Evolutionary conservation across 2,888 invertebrate genomes (phyloP).

Genomic region (Formica aserva): DNA sequence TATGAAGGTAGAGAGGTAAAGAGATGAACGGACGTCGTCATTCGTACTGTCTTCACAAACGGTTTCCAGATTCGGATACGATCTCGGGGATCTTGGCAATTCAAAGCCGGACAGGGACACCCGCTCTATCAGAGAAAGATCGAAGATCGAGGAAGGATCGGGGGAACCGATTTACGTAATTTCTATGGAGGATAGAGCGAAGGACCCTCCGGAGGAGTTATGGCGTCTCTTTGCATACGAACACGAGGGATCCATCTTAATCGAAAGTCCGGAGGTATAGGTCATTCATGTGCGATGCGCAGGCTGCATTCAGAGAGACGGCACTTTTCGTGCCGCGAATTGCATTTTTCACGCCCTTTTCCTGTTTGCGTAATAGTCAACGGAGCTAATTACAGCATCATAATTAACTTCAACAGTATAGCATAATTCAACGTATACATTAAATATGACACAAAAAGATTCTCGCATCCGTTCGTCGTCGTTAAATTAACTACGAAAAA

Average conservation of each 20-base stretch:
- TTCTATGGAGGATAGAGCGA: slow-evolving; percentile 66
- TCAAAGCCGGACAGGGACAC: slow-evolving; percentile 30
- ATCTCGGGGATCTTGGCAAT: slow-evolving; percentile 66
- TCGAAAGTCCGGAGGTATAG: slow-evolving; percentile 57
- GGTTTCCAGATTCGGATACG: slow-evolving; percentile 67
- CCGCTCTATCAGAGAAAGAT: slow-evolving; percentile 64
- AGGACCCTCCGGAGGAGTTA: slow-evolving; percentile 59
- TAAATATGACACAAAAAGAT: not conserved
- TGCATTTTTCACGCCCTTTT: slow-evolving; percentile 42
- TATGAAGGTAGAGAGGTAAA: not conserved
- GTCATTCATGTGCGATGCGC: slow-evolving; percentile 23
- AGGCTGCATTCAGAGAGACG: slow-evolving; percentile 38
- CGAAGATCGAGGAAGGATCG: slow-evolving; percentile 54
- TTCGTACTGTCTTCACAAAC: slow-evolving; percentile 55
- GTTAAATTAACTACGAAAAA: not conserved
- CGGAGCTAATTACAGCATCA: slow-evolving; percentile 13
- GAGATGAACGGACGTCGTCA: slow-evolving; percentile 49
- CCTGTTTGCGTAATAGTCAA: not conserved
- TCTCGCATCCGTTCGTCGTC: not conserved
- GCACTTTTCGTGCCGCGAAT: slow-evolving; percentile 24
- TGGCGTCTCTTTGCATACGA: slow-evolving; percentile 71
- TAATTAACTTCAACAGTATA: slow-evolving; percentile 7
- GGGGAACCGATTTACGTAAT: slow-evolving; percentile 72
- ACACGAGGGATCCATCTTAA: slow-evolving; percentile 78
- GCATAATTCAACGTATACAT: slow-evolving; percentile 8